These are phyloP conservation scores for Centroberyx gerrardi DNA, from an alignment of 2,797 vertebrate species.

Conservation along the genomic window DNA sequence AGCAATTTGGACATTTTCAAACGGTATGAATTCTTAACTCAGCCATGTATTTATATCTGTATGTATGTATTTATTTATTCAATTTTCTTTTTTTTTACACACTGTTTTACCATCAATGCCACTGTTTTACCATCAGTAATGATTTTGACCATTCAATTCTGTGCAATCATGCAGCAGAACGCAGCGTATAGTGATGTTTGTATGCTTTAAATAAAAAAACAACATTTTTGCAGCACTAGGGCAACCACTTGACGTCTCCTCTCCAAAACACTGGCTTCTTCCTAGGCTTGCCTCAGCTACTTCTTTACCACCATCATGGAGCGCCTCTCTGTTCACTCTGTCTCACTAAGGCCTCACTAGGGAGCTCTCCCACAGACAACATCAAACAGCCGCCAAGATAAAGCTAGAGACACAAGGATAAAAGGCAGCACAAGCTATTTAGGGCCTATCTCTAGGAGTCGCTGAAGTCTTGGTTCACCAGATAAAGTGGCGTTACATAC, in stretches of 20 bases:
- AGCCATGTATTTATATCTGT: no score
- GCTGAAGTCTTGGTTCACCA: constrained; percentile 47
- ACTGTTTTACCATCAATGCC: no score
- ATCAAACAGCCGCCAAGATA: constrained; percentile 67
- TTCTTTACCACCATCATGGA: constrained; percentile 17
- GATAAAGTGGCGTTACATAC: constrained; percentile 44
- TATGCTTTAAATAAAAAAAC: constrained; percentile 3
- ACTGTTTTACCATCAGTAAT: no score
- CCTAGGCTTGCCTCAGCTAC: constrained; percentile 17
- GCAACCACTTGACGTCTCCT: constrained; percentile 6
- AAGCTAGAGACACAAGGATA: constrained; percentile 61
- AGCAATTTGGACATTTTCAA: no score
- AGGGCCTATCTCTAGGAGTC: constrained; percentile 33
- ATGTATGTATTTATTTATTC: neutral
- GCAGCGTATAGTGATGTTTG: no score
- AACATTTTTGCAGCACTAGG: neutral
- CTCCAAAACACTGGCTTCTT: constrained; percentile 15
- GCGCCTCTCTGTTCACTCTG: constrained; percentile 38
- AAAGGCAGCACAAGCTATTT: constrained; percentile 61
- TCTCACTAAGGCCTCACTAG: constrained; percentile 51
- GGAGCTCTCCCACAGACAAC: constrained; percentile 55
- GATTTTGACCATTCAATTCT: no score
- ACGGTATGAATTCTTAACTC: no score
- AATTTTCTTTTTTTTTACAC: no score
- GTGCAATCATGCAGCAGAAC: no score